Percentiles rank a stretch among this genome's conserved stretches.
phyloP scores from a whole-genome alignment of 2,113 vertebrate species.

The Daboia siamensis region DNA sequence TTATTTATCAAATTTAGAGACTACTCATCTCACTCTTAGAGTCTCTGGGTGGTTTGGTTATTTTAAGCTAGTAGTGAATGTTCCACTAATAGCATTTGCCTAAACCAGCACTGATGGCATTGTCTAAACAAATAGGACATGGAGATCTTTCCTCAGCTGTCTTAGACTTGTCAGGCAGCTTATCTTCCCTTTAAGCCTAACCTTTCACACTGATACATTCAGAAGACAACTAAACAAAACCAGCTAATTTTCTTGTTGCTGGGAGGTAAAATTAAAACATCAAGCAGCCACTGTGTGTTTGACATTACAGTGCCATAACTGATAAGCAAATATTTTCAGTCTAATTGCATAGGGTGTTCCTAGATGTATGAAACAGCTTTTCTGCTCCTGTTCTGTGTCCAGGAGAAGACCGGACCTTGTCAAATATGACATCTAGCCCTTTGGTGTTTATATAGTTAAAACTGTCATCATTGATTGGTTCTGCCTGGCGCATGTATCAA shows the following conservation, averaged over 20 bases:
- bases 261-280: conserved; percentile 54
- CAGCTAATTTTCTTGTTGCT: conserved; percentile 50
- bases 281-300: conserved; percentile 44
- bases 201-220: conserved; percentile 45
- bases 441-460: conserved; percentile 58
- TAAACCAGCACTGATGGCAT: conserved; percentile 6
- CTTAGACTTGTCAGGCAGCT: conserved; percentile 43
- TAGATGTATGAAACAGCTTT: conserved; percentile 18
- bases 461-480: conserved; percentile 58
- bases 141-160: conserved; percentile 43
- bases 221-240: conserved; percentile 42
- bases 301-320: conserved; percentile 36
- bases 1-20: not conserved
- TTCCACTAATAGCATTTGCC: conserved; percentile 10
- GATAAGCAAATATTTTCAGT: conserved; percentile 63
- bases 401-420: conserved; percentile 34
- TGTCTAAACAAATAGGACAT: conserved; percentile 29
- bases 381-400: conserved; percentile 36
- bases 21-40: not conserved
- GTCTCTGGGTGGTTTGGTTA: not conserved
- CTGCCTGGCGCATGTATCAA: conserved; percentile 59
- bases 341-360: conserved; percentile 38
- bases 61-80: conserved; percentile 38
- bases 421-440: conserved; percentile 34
- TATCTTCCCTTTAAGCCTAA: conserved; percentile 42